Base-by-base conservation (phyloP, 2,888 invertebrate species). In the Polyommatus icarus region DNA sequence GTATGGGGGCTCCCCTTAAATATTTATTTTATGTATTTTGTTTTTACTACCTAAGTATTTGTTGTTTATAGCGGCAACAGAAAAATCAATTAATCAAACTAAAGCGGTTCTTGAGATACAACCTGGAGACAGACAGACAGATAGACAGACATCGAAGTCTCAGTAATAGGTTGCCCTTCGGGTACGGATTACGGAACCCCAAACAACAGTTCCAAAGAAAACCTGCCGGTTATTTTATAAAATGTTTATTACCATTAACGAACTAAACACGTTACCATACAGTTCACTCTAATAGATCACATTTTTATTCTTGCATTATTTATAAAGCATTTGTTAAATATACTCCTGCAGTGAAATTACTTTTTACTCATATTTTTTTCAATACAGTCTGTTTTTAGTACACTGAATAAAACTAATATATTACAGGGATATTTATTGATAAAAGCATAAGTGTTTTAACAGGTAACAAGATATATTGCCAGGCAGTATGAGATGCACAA, bases 181-280 rank as follows among this genome's bases (percentile, higher is more conserved):
- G 50, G 18, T 6, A 57, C 3, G 18, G 3, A 57, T 4, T 6
- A 57, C 3, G 18, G 3, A 57, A 57, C 36, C 6, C 6, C 6
- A 36, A 6, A 36, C 36, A 36, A 8, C 8, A 10, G 20, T 24
- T 1, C 0, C 8, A 24, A 61, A 61, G 12, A 18, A 71, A 71
- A 71, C 36, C 32, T 20, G 36, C 18, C 10, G 7, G 3, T 36
- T 71, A 72, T 71, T 81, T 83, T 84, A 90, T 88, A 87, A 75
- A 75, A 75, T 54, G 84, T 92, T 91, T 91, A 91, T 91, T 91
- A 88, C 84, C 87, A 87, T 90, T 87, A 87, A 88, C 89, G 88
- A 90, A 89, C 90, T 91, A 91, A 88, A 89, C 86, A 83, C 85
- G 83, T 90, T 88, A 86, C 87, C 87, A 86, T 88, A 88, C 86